phyloP scores from a whole-genome alignment of 2,113 vertebrate genomes.

The Ginglymostoma cirratum region DNA sequence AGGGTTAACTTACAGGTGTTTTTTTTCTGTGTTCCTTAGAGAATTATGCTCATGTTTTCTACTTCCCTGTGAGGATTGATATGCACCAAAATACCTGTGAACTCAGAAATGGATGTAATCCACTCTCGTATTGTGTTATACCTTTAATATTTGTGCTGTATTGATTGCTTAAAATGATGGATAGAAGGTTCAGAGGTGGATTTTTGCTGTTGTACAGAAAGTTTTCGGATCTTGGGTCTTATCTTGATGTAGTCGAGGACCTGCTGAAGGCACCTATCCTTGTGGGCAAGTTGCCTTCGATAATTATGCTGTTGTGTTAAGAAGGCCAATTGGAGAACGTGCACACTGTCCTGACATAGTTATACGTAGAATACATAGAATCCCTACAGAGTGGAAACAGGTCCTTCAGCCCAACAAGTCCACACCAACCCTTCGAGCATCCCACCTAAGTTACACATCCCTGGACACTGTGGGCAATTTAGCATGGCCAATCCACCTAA shows the following conservation, averaged over 20 bases:
- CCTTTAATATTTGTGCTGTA: background rate
- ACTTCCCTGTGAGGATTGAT: background rate
- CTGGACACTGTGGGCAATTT: background rate
- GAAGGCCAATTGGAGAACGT: background rate
- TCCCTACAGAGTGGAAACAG: too few species aligned
- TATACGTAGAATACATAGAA: too few species aligned
- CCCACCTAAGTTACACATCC: too few species aligned
- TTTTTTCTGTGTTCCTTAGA: background rate
- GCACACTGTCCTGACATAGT: too few species aligned
- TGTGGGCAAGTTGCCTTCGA: background rate
- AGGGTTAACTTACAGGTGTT: background rate
- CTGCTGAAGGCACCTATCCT: background rate
- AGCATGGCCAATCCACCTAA: background rate
- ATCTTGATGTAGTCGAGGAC: background rate
- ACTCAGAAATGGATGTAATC: background rate
- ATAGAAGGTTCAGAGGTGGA: background rate
- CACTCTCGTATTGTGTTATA: background rate
- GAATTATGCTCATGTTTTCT: background rate
- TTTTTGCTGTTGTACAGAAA: background rate
- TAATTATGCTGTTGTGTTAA: too few species aligned
- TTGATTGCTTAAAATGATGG: background rate
- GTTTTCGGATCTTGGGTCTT: background rate
- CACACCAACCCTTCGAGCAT: too few species aligned
- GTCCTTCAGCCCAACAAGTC: too few species aligned
- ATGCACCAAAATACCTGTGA: background rate